Evolutionary conservation across 2,888 invertebrate genomes (phyloP).

Genomic region (Hyposoter dolosus): DNA sequence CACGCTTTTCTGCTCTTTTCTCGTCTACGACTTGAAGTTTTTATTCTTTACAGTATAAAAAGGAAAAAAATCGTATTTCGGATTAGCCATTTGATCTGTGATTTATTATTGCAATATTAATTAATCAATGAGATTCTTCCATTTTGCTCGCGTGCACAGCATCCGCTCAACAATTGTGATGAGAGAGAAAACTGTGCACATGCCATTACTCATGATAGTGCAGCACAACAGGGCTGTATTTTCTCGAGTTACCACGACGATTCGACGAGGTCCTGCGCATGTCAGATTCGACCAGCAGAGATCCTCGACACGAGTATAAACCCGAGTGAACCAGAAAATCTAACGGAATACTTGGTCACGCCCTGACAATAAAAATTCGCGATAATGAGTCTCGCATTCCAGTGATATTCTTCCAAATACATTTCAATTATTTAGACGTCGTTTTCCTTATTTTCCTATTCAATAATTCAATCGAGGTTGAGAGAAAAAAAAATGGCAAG

Average conservation of each 20-base stretch:
- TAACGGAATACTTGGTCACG: conserved; percentile 73
- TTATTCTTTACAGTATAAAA: too few species aligned
- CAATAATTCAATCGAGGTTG: neutral
- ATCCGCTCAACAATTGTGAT: neutral
- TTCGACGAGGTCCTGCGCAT: conserved; percentile 76
- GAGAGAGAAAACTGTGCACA: conserved; percentile 4
- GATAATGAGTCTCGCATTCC: conserved; percentile 36
- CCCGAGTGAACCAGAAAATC: conserved; percentile 40
- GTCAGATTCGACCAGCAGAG: conserved; percentile 75
- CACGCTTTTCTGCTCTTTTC: too few species aligned
- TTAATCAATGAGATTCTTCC: neutral
- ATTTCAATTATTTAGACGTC: neutral
- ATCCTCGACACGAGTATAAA: conserved; percentile 46
- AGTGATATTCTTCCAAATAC: neutral
- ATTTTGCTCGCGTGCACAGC: neutral
- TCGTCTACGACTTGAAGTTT: too few species aligned
- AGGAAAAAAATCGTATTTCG: too few species aligned
- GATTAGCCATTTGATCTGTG: too few species aligned
- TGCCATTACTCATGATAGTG: conserved; percentile 38
- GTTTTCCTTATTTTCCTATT: neutral
- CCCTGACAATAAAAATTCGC: conserved; percentile 72
- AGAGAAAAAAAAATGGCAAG: neutral
- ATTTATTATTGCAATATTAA: too few species aligned
- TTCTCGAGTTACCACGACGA: conserved; percentile 75
- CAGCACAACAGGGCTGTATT: conserved; percentile 43